phyloP scores from a whole-genome alignment of 2,113 vertebrate genomes.

The Labrus mixtus region DNA sequence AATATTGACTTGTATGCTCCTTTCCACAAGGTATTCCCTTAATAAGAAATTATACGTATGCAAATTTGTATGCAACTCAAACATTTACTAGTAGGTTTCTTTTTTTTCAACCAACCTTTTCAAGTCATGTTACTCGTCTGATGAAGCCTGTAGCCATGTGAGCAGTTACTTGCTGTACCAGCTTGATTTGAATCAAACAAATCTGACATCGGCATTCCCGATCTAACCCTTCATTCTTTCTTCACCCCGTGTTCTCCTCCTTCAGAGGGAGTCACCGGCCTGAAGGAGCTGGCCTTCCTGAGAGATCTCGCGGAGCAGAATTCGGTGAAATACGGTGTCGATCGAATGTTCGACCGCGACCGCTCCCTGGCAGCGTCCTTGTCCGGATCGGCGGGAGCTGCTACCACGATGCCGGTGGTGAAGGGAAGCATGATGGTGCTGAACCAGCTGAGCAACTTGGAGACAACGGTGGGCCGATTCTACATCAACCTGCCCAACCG shows the following conservation, averaged over 20 bases:
- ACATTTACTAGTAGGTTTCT: too few relatives aligned
- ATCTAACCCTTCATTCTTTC: not conserved
- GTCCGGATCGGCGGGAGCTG: slow-evolving; percentile 30
- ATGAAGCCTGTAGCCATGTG: slow-evolving; percentile 3
- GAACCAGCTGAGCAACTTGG: slow-evolving; percentile 98
- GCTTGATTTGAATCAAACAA: slow-evolving; percentile 22
- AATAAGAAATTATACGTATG: too few relatives aligned
- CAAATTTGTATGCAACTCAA: too few relatives aligned
- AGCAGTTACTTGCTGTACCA: slow-evolving; percentile 20
- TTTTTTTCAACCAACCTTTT: slow-evolving; percentile 21
- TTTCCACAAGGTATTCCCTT: too few relatives aligned
- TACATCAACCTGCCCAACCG: slow-evolving; percentile 98
- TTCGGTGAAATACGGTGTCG: slow-evolving; percentile 91
- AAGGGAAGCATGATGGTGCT: slow-evolving; percentile 99
- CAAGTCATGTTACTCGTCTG: not conserved
- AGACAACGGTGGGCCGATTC: slow-evolving; percentile 96
- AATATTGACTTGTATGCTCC: too few relatives aligned
- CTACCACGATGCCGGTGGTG: slow-evolving; percentile 86
- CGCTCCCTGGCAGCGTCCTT: slow-evolving; percentile 29
- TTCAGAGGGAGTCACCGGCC: slow-evolving; percentile 92
- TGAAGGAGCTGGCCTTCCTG: slow-evolving; percentile 97
- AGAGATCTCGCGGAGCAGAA: slow-evolving; percentile 97
- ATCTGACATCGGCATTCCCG: slow-evolving; percentile 10
- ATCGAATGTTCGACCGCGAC: slow-evolving; percentile 77
- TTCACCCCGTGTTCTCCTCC: not conserved